Conservation (phyloP, 1,140 invertebrate species). For the Dinoponera quadriceps region DNA sequence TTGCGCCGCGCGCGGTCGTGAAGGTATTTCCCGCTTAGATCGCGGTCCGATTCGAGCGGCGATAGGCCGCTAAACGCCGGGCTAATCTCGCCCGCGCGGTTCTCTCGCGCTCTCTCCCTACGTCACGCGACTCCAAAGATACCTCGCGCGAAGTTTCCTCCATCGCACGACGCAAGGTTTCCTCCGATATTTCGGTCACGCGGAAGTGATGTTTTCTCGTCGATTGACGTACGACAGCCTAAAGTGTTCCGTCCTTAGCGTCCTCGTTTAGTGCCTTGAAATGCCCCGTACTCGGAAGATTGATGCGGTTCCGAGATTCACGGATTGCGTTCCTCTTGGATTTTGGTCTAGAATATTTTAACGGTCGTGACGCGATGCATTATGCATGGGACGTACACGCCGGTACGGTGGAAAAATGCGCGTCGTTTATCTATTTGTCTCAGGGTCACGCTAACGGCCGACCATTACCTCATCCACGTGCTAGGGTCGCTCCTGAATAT, state of each 20-base stretch:
- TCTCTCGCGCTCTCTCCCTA: background rate
- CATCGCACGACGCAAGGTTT: background rate
- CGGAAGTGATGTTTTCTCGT: background rate
- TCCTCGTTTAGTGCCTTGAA: too few species aligned
- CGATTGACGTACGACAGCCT: too few species aligned
- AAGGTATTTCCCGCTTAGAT: constrained; percentile 35
- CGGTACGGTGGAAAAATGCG: constrained; percentile 10
- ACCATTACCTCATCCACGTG: constrained; percentile 37
- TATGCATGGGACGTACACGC: constrained; percentile 20
- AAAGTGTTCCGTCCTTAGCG: too few species aligned
- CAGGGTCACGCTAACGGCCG: constrained; percentile 8
- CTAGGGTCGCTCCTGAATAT: constrained; percentile 39
- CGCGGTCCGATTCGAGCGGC: constrained; percentile 15
- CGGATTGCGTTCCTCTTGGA: background rate
- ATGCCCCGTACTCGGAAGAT: too few species aligned
- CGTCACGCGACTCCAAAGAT: too few species aligned
- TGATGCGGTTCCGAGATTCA: background rate
- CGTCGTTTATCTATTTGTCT: constrained; percentile 36
- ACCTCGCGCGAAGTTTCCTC: too few species aligned
- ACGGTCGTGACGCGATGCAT: constrained; percentile 28
- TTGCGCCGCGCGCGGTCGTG: background rate
- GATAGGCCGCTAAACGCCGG: constrained; percentile 43
- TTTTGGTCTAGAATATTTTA: constrained; percentile 22
- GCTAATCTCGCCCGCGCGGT: background rate
- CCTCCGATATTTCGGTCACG: background rate